These are phyloP conservation scores for Malurus elegans DNA, from an alignment of 2,113 vertebrate genomes.

Conservation along the genomic window DNA sequence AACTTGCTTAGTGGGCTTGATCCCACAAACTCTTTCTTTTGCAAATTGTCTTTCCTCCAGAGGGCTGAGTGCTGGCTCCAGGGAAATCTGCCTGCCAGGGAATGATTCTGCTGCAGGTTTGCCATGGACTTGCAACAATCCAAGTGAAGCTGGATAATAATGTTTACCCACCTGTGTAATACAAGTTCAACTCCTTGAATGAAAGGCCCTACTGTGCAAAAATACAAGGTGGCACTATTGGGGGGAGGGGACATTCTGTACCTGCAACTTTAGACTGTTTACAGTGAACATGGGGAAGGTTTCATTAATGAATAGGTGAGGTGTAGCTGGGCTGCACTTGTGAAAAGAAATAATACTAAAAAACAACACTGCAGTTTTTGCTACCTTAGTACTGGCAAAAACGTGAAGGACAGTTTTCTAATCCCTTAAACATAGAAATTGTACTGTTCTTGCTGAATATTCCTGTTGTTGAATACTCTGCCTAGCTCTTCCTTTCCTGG, in stretches of 20 bases:
- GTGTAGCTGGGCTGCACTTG: neutral
- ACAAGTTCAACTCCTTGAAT: neutral
- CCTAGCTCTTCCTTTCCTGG: neutral
- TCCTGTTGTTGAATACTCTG: neutral
- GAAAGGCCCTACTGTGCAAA: conserved; percentile 42
- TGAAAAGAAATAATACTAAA: neutral
- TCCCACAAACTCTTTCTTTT: neutral
- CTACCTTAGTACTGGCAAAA: neutral
- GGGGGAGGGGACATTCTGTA: neutral
- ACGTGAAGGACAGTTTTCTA: neutral
- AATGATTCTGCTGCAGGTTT: neutral
- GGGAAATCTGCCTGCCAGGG: neutral
- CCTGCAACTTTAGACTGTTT: neutral
- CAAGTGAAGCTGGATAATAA: conserved; percentile 1
- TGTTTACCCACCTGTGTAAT: conserved; percentile 52
- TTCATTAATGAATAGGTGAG: neutral
- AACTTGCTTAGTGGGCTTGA: neutral
- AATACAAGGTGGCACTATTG: neutral
- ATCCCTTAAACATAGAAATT: neutral
- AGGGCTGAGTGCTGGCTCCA: neutral
- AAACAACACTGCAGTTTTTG: accelerated
- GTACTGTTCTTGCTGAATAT: neutral
- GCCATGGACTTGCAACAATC: neutral
- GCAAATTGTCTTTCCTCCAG: neutral
- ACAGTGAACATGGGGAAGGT: neutral